These are phyloP conservation scores for Dipus sagitta DNA, from an alignment of 2,797 vertebrate species.

Conservation along the genomic window DNA sequence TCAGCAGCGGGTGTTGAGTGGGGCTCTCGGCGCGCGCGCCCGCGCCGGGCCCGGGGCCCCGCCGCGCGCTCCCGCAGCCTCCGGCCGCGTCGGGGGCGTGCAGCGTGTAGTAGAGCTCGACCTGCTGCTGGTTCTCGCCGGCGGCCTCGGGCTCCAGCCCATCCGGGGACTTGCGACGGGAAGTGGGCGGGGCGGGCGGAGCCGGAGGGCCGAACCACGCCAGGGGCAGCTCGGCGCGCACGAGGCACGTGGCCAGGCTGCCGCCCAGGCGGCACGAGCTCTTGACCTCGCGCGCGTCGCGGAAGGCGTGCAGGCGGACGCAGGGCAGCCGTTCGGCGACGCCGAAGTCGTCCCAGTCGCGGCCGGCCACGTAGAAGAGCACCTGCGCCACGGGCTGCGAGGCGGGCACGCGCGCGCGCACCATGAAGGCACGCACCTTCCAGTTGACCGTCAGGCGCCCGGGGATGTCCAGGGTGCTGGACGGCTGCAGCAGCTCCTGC, in stretches of 20 bases:
- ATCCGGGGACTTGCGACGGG: constrained; percentile 90
- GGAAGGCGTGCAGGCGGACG: constrained; percentile 95
- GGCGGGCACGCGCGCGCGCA: constrained; percentile 94
- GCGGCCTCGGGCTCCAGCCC: constrained; percentile 88
- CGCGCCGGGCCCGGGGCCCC: constrained; percentile 40
- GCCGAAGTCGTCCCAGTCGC: constrained; percentile 98
- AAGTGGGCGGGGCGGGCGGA: constrained; percentile 85
- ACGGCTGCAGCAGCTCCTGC: constrained; percentile 96
- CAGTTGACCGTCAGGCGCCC: constrained; percentile 97
- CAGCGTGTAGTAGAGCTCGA: constrained; percentile 96
- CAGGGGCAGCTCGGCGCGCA: constrained; percentile 94
- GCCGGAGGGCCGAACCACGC: constrained; percentile 95
- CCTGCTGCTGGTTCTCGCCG: constrained; percentile 92
- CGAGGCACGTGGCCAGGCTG: constrained; percentile 95
- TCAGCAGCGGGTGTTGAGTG: constrained; percentile 96
- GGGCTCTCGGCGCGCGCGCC: constrained; percentile 91
- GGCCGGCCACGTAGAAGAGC: constrained; percentile 97
- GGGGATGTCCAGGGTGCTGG: constrained; percentile 95
- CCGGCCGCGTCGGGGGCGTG: constrained; percentile 91
- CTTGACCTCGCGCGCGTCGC: constrained; percentile 94
- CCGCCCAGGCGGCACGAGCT: constrained; percentile 95
- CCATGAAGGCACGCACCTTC: constrained; percentile 98
- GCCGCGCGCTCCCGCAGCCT: constrained; percentile 89
- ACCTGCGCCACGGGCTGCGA: constrained; percentile 94
- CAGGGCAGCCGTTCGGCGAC: constrained; percentile 95